Evolutionary conservation across 2,113 vertebrate species (phyloP), one percentile per base, ranked within the genome.

Genomic region (Mugil cephalus): DNA sequence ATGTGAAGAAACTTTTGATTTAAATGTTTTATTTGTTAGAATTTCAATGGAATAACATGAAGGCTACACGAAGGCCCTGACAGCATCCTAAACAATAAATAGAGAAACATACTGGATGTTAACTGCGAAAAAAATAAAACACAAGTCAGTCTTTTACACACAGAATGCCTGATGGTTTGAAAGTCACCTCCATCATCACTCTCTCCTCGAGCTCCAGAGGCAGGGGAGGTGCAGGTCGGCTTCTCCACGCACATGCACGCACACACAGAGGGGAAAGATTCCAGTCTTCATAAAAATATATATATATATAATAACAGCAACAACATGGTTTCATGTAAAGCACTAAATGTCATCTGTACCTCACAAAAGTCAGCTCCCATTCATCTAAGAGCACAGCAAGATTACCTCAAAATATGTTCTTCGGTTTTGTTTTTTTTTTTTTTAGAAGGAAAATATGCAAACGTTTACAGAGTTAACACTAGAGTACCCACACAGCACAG

Each of bases 51-150:
- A 87, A 83, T 84, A 91, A 90, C 88, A 86, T 81, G 76, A 70
- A 52, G 79, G 75, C 63, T 64, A 74, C 85, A 54, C 1, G 6
- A 48, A 7, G 36, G 72, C 43, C 76, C 84, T 74, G 80, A 80
- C 17, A 67, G 88, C 77, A 88, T 76, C 76, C 84, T 89, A 84
- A 38, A 89, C 82, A 93, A 94, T 93, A 94, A 94, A 94, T 93
- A 94, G 82, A 88, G 73, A 53, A 82, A 83, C 61, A 66, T 30
- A 59, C 42, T 69, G 64, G 50, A 45, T 63, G 62, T 85, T 68
- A 81, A 53, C 65, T 77, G 70, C 60, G 71, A 61, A n/a, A n/a
- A n/a, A n/a, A n/a, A n/a, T n/a, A n/a, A n/a, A 80, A 79, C 79
- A 80, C 30, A 72, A 30, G 66, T 55, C 46, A 9, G 60, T 68